These are phyloP conservation scores for Cyprinodon brontotheroides DNA, from an alignment of 2,113 vertebrate genomes.

Conservation along the genomic window DNA sequence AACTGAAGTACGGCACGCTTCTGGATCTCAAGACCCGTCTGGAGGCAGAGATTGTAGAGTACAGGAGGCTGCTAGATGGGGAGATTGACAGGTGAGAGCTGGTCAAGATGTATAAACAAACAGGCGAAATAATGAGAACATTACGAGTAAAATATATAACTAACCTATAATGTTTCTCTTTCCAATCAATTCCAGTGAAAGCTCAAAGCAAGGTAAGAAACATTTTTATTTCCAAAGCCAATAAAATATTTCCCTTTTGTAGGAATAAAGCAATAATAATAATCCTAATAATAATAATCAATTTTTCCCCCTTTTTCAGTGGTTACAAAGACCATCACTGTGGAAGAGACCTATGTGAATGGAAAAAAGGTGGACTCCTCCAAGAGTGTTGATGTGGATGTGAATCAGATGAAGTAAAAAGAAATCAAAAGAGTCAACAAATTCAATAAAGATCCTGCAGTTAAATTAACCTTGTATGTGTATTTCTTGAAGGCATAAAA, in stretches of 20 bases:
- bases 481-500: too few relatives aligned
- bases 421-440: background rate
- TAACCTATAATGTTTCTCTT: conserved; percentile 19
- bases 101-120: background rate
- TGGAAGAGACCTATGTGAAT: conserved; percentile 72
- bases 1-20: conserved; percentile 85
- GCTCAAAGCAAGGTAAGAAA: conserved; percentile 63
- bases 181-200: conserved; percentile 6
- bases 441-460: conserved; percentile 56
- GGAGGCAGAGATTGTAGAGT: conserved; percentile 89
- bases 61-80: conserved; percentile 86
- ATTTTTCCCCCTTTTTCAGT: conserved; percentile 43
- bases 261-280: background rate
- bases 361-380: conserved; percentile 58
- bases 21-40: conserved; percentile 88
- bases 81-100: conserved; percentile 77
- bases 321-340: conserved; percentile 68
- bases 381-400: conserved; percentile 60
- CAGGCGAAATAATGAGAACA: background rate
- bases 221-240: background rate
- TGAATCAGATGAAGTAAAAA: conserved; percentile 52
- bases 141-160: background rate
- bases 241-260: background rate
- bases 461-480: conserved; percentile 7
- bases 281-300: background rate